Evolutionary conservation across 2,888 invertebrate species (phyloP), one percentile per base, ranked within the genome.

Genomic region (Drosophila neonasuta): DNA sequence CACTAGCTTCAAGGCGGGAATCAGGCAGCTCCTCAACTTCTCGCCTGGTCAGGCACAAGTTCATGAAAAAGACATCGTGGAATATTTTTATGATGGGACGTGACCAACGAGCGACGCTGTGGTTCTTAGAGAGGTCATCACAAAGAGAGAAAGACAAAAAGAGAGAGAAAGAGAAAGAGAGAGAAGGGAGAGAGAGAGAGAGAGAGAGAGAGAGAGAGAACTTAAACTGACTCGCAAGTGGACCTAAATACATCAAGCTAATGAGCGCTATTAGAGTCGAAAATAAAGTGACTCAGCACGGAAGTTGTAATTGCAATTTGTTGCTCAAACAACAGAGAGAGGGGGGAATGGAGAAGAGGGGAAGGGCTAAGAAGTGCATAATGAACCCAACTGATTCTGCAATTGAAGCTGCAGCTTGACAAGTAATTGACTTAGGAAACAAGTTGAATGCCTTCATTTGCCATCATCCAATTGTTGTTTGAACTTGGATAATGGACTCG

Each of bases 301-400:
- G 81, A 81, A 78, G 76, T 80, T 78, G 75, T 80, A 84, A 84
- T 80, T 75, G 76, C 81, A 69, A 30, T 67, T 73, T 59, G 63
- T 13, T 29, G 30, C 9, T 44, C 45, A 64, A 48, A 55, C 48
- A 46, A 32, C 17, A 48, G 17, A 36, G 44, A 15, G 39, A 15
- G 15, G 15, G 5, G n/a, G n/a, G 34, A 0, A 13, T 15, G 7
- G 34, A 24, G 24, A 6, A 24, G 24, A 6, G 42, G 24, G 29
- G 15, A 44, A 48, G 63, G 24, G 30, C 39, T 24, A 34, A 48
- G 36, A 57, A 59, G n/a, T 66, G 71, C 72, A 71, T 51, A 51
- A 76, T 48, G 50, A 66, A 71, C 32, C 30, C 59, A 34, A 71
- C 62, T 54, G 44, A 67, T 62, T 62, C 42, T 32, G 49, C 36